Percentiles rank a stretch among this genome's conserved stretches.
Conservation (phyloP, 2,113 vertebrate genomes). For the Phrynosoma blainvillii region DNA sequence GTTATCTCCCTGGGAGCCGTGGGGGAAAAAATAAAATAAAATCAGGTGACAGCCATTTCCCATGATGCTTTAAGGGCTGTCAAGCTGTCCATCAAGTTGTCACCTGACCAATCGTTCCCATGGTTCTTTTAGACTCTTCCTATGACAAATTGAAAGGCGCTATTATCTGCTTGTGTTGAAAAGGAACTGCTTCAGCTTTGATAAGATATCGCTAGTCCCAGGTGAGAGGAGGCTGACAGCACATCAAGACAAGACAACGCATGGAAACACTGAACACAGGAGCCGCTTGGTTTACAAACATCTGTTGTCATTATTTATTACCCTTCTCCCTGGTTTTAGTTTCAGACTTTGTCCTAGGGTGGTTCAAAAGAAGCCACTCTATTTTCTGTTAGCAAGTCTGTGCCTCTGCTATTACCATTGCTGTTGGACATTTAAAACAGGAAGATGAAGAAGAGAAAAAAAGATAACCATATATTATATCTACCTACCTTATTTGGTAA, state of each 20-base stretch:
- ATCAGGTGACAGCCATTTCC: conserved; percentile 98
- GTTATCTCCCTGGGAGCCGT: conserved; percentile 93
- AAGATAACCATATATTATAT: conserved; percentile 59
- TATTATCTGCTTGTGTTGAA: conserved; percentile 87
- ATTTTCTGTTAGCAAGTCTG: conserved; percentile 54
- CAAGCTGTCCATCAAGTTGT: conserved; percentile 96
- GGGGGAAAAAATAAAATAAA: conserved; percentile 65
- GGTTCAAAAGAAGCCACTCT: conserved; percentile 69
- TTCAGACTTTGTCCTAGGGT: conserved; percentile 62
- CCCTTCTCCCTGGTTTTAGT: conserved; percentile 71
- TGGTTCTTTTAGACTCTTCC: conserved; percentile 85
- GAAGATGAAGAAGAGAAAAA: not conserved
- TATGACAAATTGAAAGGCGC: conserved; percentile 90
- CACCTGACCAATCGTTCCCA: conserved; percentile 93
- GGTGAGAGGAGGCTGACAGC: conserved; percentile 93
- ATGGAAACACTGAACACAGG: conserved; percentile 81
- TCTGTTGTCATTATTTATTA: conserved; percentile 83
- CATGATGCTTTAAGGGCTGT: conserved; percentile 95
- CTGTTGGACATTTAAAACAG: conserved; percentile 51
- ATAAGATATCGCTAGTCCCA: conserved; percentile 99
- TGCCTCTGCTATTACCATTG: conserved; percentile 64
- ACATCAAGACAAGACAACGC: conserved; percentile 89
- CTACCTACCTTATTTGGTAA: conserved; percentile 56
- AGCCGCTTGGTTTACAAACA: conserved; percentile 83
- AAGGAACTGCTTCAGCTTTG: conserved; percentile 97